Conservation (phyloP, 2,888 invertebrate genomes). For the Lissonota sp. region DNA sequence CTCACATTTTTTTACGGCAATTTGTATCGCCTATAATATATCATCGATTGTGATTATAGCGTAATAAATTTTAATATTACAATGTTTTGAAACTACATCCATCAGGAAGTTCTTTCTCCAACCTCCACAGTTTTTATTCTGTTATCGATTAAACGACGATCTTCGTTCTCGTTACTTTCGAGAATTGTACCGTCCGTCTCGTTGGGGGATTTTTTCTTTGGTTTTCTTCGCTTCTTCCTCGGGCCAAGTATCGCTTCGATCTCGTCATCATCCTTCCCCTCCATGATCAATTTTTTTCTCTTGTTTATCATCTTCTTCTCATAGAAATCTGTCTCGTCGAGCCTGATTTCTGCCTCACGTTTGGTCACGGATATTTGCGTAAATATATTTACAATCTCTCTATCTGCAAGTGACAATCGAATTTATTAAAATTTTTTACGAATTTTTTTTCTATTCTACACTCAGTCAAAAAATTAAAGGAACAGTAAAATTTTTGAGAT, state of each 20-base stretch:
- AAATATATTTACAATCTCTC: constrained; percentile 94
- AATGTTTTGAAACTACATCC: constrained; percentile 2
- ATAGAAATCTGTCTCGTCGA: constrained; percentile 96
- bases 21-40: constrained; percentile 32
- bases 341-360: constrained; percentile 95
- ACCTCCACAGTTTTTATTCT: constrained; percentile 13
- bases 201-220: constrained; percentile 63
- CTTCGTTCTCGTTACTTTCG: neutral
- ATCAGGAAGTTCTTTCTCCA: constrained; percentile 39
- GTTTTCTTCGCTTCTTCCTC: constrained; percentile 79
- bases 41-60: constrained; percentile 46
- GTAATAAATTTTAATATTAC: constrained; percentile 45
- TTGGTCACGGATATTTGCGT: constrained; percentile 97
- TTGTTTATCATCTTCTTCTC: constrained; percentile 94
- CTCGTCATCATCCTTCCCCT: constrained; percentile 92
- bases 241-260: constrained; percentile 87
- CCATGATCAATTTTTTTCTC: constrained; percentile 93
- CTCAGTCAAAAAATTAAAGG: no score
- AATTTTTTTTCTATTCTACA: no score
- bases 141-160: constrained; percentile 1
- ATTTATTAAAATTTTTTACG: constrained; percentile 34
- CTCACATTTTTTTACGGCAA: constrained; percentile 40
- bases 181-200: constrained; percentile 21
- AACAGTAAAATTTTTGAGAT: no score
- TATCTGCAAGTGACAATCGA: constrained; percentile 86